Evolutionary conservation across 2,113 vertebrate species (phyloP), one percentile per base, ranked within the genome.

Genomic region (Chionomys nivalis): DNA sequence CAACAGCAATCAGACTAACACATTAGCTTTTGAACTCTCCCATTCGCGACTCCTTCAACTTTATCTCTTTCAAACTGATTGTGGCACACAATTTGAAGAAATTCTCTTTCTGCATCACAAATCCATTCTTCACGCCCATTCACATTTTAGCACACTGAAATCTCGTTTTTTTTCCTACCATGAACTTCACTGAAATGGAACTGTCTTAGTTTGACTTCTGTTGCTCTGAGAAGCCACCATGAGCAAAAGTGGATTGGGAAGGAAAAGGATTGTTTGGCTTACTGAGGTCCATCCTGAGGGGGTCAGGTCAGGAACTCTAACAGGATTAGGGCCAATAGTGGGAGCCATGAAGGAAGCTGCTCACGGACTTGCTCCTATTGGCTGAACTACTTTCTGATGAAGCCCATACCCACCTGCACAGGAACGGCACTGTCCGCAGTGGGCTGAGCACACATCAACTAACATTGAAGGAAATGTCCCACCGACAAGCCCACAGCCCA

Each of bases 151-250:
- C 76, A 73, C 90, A 55, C 49, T 81, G 79, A 78, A 96, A 93
- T 94, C 89, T 98, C 87, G 82, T n/a, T 95, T 96, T 44, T 44
- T 36, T 93, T 92, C 44, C 58, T 68, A 88, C 81, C 58, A 96
- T 91, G 73, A 94, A 76, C 86, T 90, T 58, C 85, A 93, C 33
- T 96, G 96, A 96, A 96, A 94, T 76, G 92, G 23, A 65, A 66
- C 90, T 96, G 36, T 83, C n/a, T 63, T 13, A 26, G 10, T 44
- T 63, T 83, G 81, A 19, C 39, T 73, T 85, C 61, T 63, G 58
- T 42, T 63, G 58, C 24, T 42, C 24, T 31, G 39, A 31, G 61
- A 63, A 63, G 63, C 16, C 26, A 44, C 58, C n/a, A 31, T 65
- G 39, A 63, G 12, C n/a, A 85, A 85, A 83, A 85, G 7, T 8